Conservation (phyloP, 2,888 invertebrate genomes). For the Heteropelma amictum region DNA sequence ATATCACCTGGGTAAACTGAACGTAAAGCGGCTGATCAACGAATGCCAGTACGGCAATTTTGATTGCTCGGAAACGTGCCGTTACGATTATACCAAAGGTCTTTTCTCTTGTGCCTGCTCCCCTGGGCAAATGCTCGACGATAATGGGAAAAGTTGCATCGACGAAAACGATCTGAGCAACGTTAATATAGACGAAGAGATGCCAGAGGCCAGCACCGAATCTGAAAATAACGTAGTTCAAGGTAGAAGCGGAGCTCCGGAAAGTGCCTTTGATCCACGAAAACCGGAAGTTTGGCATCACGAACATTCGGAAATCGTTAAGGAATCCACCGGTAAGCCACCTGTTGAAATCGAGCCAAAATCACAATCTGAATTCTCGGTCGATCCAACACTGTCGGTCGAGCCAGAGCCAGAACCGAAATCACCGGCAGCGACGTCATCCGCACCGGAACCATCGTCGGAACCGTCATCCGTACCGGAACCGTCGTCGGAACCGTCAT, state of each 20-base stretch:
- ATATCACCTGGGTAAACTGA: constrained; percentile 68
- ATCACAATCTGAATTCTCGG: constrained; percentile 56
- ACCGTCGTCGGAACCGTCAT: constrained; percentile 63
- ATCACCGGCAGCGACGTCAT: constrained; percentile 57
- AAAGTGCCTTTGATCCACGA: constrained; percentile 53
- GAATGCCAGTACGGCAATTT: constrained; percentile 84
- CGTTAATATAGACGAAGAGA: constrained; percentile 64
- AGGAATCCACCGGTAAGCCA: constrained; percentile 52
- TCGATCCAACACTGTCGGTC: constrained; percentile 63
- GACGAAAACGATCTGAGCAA: constrained; percentile 67
- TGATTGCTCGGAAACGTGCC: constrained; percentile 84
- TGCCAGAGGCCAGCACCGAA: constrained; percentile 60
- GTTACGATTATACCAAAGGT: constrained; percentile 82
- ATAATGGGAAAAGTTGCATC: constrained; percentile 78
- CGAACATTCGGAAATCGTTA: constrained; percentile 51
- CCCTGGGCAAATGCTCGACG: constrained; percentile 79
- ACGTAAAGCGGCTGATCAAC: constrained; percentile 79
- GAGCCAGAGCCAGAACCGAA: constrained; percentile 44
- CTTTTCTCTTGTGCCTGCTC: constrained; percentile 85
- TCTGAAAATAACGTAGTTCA: constrained; percentile 64
- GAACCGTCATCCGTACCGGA: constrained; percentile 63
- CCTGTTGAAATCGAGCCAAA: constrained; percentile 66
- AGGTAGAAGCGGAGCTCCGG: constrained; percentile 69
- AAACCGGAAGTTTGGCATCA: constrained; percentile 62
- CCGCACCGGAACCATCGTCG: constrained; percentile 61